Evolutionary conservation across 2,797 vertebrate genomes (phyloP), one percentile per base, ranked within the genome.

Genomic region (Argentina silus): DNA sequence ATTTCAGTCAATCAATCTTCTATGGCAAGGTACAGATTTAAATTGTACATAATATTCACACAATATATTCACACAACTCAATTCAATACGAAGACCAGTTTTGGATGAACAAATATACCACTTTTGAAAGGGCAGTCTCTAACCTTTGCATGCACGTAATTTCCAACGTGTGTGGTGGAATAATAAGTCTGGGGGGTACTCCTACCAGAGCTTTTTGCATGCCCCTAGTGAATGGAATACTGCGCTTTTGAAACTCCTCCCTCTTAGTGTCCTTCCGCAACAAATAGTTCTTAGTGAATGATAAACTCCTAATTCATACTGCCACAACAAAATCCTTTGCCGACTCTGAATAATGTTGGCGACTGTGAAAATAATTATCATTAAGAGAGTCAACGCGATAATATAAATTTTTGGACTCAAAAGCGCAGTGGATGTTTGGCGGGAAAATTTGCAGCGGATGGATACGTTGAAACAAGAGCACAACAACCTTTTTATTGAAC

Each of bases 191-290:
- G 10, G 19, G 6, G 21, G 19, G 11, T 4, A 59, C n/a, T 10
- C 11, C 8, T 57, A 57, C 6, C 9, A 21, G 7, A 10, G 9
- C 12, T 57, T 51, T 53, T 27, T 53, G 21, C 45, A 7, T 51
- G 44, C 19, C 15, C 57, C 8, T 67, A 10, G 47, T 67, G 84
- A 90, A 89, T 89, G 85, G 79, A 67, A 60, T 61, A 50, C 65
- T 48, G 44, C 81, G 87, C 86, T 86, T 82, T 83, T 67, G 7
- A 67, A 77, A 75, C 89, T 87, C 86, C 90, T 71, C 88, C 91
- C 85, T 88, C 83, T 79, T 78, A 6, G 8, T 48, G 3, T 7
- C 1, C 55, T 7, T 68, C 69, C 56, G 48, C 64, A 7, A 23
- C 11, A 89, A 86, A 60, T 86, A 88, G 83, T 42, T 45, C 79